Evolutionary conservation across 2,888 invertebrate species (phyloP).

Genomic region (Synergus japonicus): DNA sequence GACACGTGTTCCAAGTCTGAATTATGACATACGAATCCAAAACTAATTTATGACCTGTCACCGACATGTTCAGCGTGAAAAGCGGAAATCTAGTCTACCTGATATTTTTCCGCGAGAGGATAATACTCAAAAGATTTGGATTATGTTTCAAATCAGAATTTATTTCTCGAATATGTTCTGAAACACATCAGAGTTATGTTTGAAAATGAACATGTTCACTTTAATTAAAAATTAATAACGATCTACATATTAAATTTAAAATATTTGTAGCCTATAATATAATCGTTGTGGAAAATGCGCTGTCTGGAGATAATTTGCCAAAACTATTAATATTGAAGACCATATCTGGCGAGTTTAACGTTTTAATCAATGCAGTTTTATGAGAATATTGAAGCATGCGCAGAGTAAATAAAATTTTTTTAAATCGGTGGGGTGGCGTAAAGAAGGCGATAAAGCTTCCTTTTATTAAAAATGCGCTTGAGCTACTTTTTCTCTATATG

Average conservation of each 20-base stretch:
- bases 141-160: constrained; percentile 9
- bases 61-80: constrained; percentile 48
- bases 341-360: constrained; percentile 30
- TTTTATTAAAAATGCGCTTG: constrained; percentile 37
- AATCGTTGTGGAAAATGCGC: neutral
- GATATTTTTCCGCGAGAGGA: constrained; percentile 38
- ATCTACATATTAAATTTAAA: neutral
- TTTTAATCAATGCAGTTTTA: constrained; percentile 41
- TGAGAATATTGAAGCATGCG: constrained; percentile 34
- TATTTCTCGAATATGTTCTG: neutral
- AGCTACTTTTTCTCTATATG: constrained; percentile 13
- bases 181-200: neutral
- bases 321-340: constrained; percentile 36
- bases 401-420: constrained; percentile 1
- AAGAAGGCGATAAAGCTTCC: constrained; percentile 7
- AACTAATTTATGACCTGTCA: constrained; percentile 62
- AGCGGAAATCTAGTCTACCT: constrained; percentile 32
- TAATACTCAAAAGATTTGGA: constrained; percentile 23
- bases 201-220: neutral
- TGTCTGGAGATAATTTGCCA: constrained; percentile 40
- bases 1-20: constrained; percentile 58
- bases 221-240: neutral
- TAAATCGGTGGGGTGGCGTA: neutral
- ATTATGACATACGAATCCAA: constrained; percentile 55
- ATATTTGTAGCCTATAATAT: neutral